phyloP scores from a whole-genome alignment of 2,797 vertebrate genomes.

The Cichlasoma orientale region DNA sequence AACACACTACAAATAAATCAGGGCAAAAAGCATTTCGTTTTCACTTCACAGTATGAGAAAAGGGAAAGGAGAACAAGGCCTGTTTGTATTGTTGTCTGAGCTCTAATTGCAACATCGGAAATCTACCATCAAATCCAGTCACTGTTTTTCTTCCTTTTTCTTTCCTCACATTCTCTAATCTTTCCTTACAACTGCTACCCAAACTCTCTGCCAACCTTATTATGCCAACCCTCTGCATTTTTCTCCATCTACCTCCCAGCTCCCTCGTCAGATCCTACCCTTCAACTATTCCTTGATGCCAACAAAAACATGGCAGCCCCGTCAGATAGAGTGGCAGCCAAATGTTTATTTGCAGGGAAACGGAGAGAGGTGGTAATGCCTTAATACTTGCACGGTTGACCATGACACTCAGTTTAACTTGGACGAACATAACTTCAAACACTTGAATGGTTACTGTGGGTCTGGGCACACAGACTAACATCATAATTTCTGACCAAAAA shows the following conservation, averaged over 20 bases:
- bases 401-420: slow-evolving; percentile 18
- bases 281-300: slow-evolving; percentile 36
- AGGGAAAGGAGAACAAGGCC: background rate
- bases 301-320: slow-evolving; percentile 64
- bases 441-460: slow-evolving; percentile 41
- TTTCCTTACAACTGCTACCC: background rate
- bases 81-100: slow-evolving; percentile 44
- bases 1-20: background rate
- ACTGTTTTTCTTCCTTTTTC: slow-evolving; percentile 5
- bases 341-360: slow-evolving; percentile 71
- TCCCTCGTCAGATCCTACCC: background rate
- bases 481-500: slow-evolving; percentile 18
- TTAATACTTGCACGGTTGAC: slow-evolving; percentile 58
- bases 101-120: slow-evolving; percentile 31
- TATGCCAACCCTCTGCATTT: slow-evolving; percentile 5
- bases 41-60: background rate
- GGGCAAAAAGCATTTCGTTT: background rate
- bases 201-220: background rate
- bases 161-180: slow-evolving; percentile 4
- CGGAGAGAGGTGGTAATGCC: slow-evolving; percentile 66
- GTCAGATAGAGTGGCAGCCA: slow-evolving; percentile 54
- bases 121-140: slow-evolving; percentile 30
- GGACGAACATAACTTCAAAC: slow-evolving; percentile 51
- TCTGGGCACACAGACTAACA: slow-evolving; percentile 7
- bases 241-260: slow-evolving; percentile 14